These are phyloP conservation scores for Drosophila subquinaria DNA, from an alignment of 2,888 invertebrate genomes.

Conservation along the genomic window DNA sequence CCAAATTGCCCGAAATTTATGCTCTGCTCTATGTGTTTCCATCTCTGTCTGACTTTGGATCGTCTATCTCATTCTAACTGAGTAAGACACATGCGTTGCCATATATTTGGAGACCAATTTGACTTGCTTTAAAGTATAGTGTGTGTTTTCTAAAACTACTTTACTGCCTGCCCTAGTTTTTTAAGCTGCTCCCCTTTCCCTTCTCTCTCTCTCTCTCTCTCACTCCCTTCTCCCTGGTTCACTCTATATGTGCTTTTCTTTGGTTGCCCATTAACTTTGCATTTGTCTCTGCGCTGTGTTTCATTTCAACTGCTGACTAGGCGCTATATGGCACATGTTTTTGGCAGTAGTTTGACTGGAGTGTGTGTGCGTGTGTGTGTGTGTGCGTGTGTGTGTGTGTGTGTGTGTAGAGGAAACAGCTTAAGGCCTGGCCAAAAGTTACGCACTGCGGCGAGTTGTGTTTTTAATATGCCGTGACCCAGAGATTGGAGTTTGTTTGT, in stretches of 20 bases:
- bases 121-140: slow-evolving; percentile 26
- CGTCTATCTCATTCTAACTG: neutral
- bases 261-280: slow-evolving; percentile 58
- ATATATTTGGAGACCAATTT: slow-evolving; percentile 34
- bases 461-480: slow-evolving; percentile 72
- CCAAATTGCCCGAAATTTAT: slow-evolving; percentile 13
- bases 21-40: neutral
- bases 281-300: slow-evolving; percentile 44
- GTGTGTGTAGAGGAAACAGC: slow-evolving; percentile 36
- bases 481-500: slow-evolving; percentile 35
- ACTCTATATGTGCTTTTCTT: slow-evolving; percentile 5
- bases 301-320: slow-evolving; percentile 60
- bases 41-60: slow-evolving; percentile 5
- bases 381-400: slow-evolving; percentile 22
- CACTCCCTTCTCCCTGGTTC: neutral
- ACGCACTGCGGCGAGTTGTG: slow-evolving; percentile 76
- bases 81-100: slow-evolving; percentile 7
- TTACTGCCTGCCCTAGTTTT: slow-evolving; percentile 20
- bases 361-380: slow-evolving; percentile 2
- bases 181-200: neutral
- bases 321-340: slow-evolving; percentile 52
- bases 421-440: slow-evolving; percentile 68
- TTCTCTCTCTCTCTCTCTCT: neutral
- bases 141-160: slow-evolving; percentile 21
- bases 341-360: slow-evolving; percentile 41